phyloP scores from a whole-genome alignment of 1,140 invertebrate species.

The Anastrepha obliqua region DNA sequence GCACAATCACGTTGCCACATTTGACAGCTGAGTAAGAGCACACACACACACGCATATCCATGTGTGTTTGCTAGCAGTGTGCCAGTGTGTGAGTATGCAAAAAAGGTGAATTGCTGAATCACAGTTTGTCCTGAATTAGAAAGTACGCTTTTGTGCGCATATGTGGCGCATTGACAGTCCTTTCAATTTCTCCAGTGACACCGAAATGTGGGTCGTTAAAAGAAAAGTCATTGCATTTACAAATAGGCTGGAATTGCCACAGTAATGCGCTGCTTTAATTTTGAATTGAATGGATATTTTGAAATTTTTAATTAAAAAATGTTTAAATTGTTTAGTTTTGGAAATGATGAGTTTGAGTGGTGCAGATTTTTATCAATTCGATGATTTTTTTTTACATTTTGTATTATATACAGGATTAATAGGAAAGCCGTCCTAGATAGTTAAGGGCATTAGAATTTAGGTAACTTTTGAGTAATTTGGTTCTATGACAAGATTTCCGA shows the following conservation, averaged over 20 bases:
- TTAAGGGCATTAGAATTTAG: too few species aligned
- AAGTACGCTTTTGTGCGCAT: not conserved
- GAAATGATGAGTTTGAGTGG: too few species aligned
- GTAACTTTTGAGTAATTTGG: too few species aligned
- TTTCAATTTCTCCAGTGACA: not conserved
- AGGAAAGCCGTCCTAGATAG: too few species aligned
- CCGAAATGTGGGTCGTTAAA: not conserved
- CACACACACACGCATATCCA: not conserved
- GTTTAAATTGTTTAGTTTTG: too few species aligned
- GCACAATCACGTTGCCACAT: not conserved
- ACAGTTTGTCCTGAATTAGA: conserved; percentile 10
- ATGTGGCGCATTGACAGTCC: not conserved
- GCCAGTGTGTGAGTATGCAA: not conserved
- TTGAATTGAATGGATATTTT: not conserved
- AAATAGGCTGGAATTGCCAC: not conserved
- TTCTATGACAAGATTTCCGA: too few species aligned
- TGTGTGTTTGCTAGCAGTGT: not conserved
- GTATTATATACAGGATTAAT: too few species aligned
- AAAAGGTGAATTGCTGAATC: conserved; percentile 53
- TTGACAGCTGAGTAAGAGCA: conserved; percentile 12
- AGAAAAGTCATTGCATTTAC: not conserved
- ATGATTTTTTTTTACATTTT: too few species aligned
- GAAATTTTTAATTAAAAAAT: too few species aligned
- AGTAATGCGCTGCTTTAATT: not conserved
- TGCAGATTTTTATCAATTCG: too few species aligned